phyloP scores from a whole-genome alignment of 2,888 invertebrate species.

The Heteromyza rotundicornis region DNA sequence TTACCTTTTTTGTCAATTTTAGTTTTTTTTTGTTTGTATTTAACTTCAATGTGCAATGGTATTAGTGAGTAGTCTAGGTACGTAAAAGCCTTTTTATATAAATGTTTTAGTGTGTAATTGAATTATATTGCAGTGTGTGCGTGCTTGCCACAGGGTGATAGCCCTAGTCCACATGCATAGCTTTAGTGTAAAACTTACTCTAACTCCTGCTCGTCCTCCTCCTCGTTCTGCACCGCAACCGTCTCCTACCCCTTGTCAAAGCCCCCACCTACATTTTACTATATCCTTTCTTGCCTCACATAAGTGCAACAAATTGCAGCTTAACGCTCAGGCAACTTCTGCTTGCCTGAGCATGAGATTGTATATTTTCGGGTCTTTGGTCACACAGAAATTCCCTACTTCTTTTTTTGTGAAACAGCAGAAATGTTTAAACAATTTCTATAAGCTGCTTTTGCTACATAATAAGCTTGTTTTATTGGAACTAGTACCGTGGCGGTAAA shows the following conservation, averaged over 20 bases:
- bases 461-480: background rate
- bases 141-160: too few species aligned
- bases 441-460: conserved; percentile 12
- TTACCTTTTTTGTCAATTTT: too few species aligned
- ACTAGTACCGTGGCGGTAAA: background rate
- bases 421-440: conserved; percentile 12
- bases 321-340: conserved; percentile 47
- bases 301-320: conserved; percentile 57
- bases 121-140: conserved; percentile 24
- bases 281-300: background rate
- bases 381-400: background rate
- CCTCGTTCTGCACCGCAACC: background rate
- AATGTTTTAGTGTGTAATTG: conserved; percentile 35
- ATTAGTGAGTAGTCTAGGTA: background rate
- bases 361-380: conserved; percentile 31
- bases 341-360: conserved; percentile 57
- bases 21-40: conserved; percentile 1
- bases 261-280: background rate
- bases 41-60: background rate
- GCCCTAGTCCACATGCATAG: background rate
- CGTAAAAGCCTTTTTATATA: conserved; percentile 10
- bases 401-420: conserved; percentile 5
- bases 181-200: background rate
- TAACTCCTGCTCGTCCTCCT: conserved; percentile 6
- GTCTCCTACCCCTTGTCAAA: background rate